These are phyloP conservation scores for Rhinophrynus dorsalis DNA, from an alignment of 2,797 vertebrate genomes.

Conservation along the genomic window DNA sequence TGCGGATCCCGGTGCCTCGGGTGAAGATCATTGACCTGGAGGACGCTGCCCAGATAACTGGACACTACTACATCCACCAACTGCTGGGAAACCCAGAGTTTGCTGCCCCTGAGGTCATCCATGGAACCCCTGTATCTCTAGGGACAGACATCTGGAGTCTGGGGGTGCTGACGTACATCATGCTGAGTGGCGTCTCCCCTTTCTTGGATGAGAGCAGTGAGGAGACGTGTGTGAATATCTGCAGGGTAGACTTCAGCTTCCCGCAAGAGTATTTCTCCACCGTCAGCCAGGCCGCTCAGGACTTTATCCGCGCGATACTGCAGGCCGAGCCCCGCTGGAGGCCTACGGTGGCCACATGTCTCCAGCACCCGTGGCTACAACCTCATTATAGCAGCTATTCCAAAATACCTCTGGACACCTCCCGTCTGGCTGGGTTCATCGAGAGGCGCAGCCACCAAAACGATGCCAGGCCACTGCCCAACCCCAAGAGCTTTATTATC, in stretches of 20 bases:
- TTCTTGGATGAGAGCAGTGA: slow-evolving; percentile 96
- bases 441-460: slow-evolving; percentile 91
- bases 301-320: slow-evolving; percentile 85
- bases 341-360: slow-evolving; percentile 83
- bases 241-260: slow-evolving; percentile 94
- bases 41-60: slow-evolving; percentile 89
- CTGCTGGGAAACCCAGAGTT: slow-evolving; percentile 94
- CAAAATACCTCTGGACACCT: slow-evolving; percentile 88
- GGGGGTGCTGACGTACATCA: slow-evolving; percentile 89
- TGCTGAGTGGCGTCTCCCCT: slow-evolving; percentile 93
- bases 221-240: slow-evolving; percentile 96
- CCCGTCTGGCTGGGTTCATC: slow-evolving; percentile 86
- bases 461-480: slow-evolving; percentile 83
- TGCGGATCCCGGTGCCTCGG: slow-evolving; percentile 80
- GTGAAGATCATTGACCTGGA: slow-evolving; percentile 93
- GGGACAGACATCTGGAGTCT: slow-evolving; percentile 93
- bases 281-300: slow-evolving; percentile 88
- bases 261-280: slow-evolving; percentile 87
- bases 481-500: slow-evolving; percentile 88
- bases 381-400: slow-evolving; percentile 87
- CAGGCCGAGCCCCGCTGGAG: slow-evolving; percentile 90
- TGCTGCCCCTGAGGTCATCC: slow-evolving; percentile 92
- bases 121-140: slow-evolving; percentile 86
- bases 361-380: slow-evolving; percentile 93
- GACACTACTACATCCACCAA: slow-evolving; percentile 91